Evolutionary conservation across 2,888 invertebrate species (phyloP), one percentile per base, ranked within the genome.

Genomic region (Tanytarsus gracilentus): DNA sequence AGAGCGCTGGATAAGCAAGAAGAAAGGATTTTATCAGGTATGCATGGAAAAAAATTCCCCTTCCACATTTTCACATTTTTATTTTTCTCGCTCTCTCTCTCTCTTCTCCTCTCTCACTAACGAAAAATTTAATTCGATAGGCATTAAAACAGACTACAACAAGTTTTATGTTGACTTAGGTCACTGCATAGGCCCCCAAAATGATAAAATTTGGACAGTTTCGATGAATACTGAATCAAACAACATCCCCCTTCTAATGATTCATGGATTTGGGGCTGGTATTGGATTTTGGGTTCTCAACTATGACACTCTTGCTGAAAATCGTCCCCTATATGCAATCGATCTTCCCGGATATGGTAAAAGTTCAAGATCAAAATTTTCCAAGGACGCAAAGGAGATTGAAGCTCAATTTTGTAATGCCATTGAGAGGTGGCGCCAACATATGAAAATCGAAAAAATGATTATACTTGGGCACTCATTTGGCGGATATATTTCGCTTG

Each of bases 221-320:
- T 78, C 79, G 16, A 71, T 83, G 64, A 82, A 84, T 67, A 76
- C 77, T 63, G 78, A 80, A 63, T 79, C 79, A 36, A 72, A 78
- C 55, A 84, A 85, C 68, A 85, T 84, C 1, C 97, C 98, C 0
- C 74, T 98, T 33, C 89, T 98, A 29, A 72, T 99, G 68, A 75
- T 98, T 14, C 98, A 98, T 71, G 98, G 98, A 16, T 81, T 98
- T 70, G 97, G 90, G 9, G 87, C 95, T 0, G 98, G 97, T 36
- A 1, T 94, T 23, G 97, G 90, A 1, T 77, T 98, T 50, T 98
- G 97, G 96, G 88, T 90, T 63, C 81, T 92, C 66, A 98, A 97
- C 74, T 76, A 96, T 11, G 94, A 95, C 71, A 76, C 83, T 0
- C 76, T 98, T 7, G 85, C 92, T 0, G 77, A 79, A 16, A 77